Base-by-base conservation (phyloP, 2,888 invertebrate genomes). In the Poecilobothrus nobilitatus region DNA sequence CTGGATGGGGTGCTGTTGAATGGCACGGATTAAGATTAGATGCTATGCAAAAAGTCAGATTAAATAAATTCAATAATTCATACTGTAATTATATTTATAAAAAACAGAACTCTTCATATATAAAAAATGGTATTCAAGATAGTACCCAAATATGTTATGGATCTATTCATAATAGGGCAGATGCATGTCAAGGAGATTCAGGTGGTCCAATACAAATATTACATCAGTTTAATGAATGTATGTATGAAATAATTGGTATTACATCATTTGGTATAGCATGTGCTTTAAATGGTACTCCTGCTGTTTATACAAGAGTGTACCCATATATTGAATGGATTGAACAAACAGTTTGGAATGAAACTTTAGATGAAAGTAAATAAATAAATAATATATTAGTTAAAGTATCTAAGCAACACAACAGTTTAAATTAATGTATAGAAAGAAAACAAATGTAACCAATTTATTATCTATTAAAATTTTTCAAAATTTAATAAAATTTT, bases 171-270 rank as follows among this genome's bases (percentile, higher is more conserved):
- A 75, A 78, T 68, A 73, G 71, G 0, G 80, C 80, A 53, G 87
- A 87, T 71, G 85, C 86, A 0, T 87, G 87, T 68, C 74, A 75
- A 83, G 88, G 88, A 9, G 89, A 89, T 79, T 88, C 87, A 10
- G 89, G 90, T n/a, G 88, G 88, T 2, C 88, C 89, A 1, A 77
- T 90, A 27, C 81, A 82, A 65, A 75, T 84, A 0, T 76, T 76
- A 65, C 79, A 78, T 74, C 75, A 78, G 1, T 21, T 62, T 2
- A 73, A 75, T 66, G 71, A 75, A 5, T 86, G 86, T 71, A 78
- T 85, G 74, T 83, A 83, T 72, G 79, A 80, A 65, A 73, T 86
- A 0, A 76, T 85, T 66, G 86, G 86, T 1, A 71, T 87, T 1
- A 85, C 85, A 4, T n/a, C n/a, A n/a, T n/a, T n/a, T n/a, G 85